Conservation (phyloP, 37 sponge, comb jelly and placozoan species). For the Theonella swinhoei region DNA sequence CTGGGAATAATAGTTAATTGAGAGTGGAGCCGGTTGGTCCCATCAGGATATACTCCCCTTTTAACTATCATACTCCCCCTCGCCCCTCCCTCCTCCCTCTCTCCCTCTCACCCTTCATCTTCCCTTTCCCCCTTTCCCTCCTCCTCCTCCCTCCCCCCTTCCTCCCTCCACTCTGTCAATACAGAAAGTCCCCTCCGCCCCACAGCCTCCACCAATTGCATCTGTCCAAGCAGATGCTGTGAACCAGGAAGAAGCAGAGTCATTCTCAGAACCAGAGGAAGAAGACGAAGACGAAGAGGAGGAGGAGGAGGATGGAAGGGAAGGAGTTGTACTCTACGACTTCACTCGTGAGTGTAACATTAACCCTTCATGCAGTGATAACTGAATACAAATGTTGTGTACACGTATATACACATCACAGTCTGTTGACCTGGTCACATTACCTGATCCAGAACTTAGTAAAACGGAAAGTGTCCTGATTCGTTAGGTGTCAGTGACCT, state of each 20-base stretch:
- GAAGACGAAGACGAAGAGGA: conserved; percentile 21
- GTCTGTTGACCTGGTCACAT: too few species aligned
- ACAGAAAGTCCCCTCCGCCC: neutral
- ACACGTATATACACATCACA: too few species aligned
- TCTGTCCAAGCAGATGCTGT: neutral
- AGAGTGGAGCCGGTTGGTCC: too few species aligned
- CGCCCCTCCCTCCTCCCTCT: neutral
- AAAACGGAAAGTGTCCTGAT: too few species aligned
- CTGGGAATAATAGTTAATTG: too few species aligned
- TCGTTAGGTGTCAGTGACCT: too few species aligned
- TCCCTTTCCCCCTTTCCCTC: neutral
- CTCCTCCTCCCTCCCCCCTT: neutral
- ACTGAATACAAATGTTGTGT: too few species aligned
- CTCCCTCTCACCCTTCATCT: neutral
- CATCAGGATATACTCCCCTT: neutral
- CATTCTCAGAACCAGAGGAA: conserved; percentile 16
- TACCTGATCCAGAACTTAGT: too few species aligned
- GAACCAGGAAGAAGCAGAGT: neutral
- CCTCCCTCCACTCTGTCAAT: neutral
- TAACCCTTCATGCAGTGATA: too few species aligned
- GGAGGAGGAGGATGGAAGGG: neutral
- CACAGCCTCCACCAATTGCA: neutral
- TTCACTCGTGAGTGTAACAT: conserved; percentile 42
- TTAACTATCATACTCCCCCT: neutral
- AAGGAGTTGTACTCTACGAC: conserved; percentile 46